These are phyloP conservation scores for Aplocera efformata DNA, from an alignment of 2,888 invertebrate genomes.

Conservation along the genomic window DNA sequence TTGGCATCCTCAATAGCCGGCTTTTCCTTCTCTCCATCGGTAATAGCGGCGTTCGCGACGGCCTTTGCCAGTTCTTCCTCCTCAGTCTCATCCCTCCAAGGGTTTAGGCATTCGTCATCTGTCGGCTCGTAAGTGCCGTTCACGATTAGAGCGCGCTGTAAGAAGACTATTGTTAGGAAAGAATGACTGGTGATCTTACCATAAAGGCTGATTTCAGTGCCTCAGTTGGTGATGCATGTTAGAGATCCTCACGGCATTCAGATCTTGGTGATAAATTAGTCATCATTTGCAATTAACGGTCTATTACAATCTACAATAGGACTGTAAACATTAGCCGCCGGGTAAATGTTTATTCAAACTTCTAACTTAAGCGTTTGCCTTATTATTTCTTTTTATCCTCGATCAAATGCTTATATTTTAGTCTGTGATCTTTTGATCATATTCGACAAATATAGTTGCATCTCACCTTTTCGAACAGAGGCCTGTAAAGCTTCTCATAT, in stretches of 20 bases:
- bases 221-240: constrained; percentile 79
- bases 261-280: constrained; percentile 58
- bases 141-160: constrained; percentile 80
- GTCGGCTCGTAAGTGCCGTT: constrained; percentile 91
- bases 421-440: no score
- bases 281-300: constrained; percentile 56
- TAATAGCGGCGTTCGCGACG: constrained; percentile 82
- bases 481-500: constrained; percentile 89
- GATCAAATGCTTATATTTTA: no score
- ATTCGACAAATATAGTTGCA: no score
- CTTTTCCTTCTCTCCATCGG: constrained; percentile 55
- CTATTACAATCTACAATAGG: no score
- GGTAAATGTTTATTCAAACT: no score
- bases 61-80: constrained; percentile 84
- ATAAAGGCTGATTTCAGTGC: background rate
- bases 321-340: no score
- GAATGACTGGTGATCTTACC: background rate
- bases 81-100: constrained; percentile 89
- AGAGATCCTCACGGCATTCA: constrained; percentile 67
- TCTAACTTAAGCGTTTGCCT: no score
- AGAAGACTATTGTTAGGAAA: constrained; percentile 9
- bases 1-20: constrained; percentile 48
- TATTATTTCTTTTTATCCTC: no score
- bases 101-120: constrained; percentile 93
- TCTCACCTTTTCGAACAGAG: constrained; percentile 87